Base-by-base conservation (phyloP, 2,113 vertebrate genomes). In the Pluvianellus socialis region DNA sequence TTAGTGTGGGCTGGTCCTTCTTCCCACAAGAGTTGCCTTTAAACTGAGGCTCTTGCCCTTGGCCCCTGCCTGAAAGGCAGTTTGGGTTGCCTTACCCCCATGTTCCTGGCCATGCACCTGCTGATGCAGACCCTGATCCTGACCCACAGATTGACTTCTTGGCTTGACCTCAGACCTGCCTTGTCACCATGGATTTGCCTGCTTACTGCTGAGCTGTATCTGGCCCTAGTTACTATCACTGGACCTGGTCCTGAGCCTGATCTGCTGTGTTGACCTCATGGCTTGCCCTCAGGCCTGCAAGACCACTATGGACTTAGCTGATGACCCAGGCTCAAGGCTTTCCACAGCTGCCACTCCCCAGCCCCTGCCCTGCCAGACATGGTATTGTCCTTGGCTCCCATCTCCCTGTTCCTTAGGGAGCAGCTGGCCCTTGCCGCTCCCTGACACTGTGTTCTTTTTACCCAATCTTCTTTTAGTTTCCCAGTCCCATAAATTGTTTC, bases 371-470 rank as follows among this genome's bases (percentile, higher is more conserved):
- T 61, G 14, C 23, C 2, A 3, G 32, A 44, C 12, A 62, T 10
- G 7, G 5, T 35, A 5, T 17, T 52, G 27, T 24, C 4, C n/a
- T 55, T 72, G 62, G 24, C 28, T 45, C 14, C 14, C 7, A 6
- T 21, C n/a, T 55, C 35, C 11, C 13, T 27, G 9, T 21, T 12
- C 27, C 8, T 67, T 50, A 4, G 1, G 58, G 4, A 86, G 6
- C 16, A 79, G 14, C 40, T 63, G 45, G 30, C 14, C 7, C 17
- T 61, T 0, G 0, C 21, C 3, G 1, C 23, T 70, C 52, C 33
- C 17, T 66, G 50, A 42, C 59, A 42, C 6, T 81, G 49, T 81
- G 14, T 32, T 66, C 47, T 72, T 82, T 4, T 1, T n/a, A 72
- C 8, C 28, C 21, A 19, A 6, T 28, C 35, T 45, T 87, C n/a